A percentile compares a stretch with the other conserved stretches of the same genome.
phyloP scores from a whole-genome alignment of 2,888 invertebrate genomes.

The Himalopsyche tibetana region DNA sequence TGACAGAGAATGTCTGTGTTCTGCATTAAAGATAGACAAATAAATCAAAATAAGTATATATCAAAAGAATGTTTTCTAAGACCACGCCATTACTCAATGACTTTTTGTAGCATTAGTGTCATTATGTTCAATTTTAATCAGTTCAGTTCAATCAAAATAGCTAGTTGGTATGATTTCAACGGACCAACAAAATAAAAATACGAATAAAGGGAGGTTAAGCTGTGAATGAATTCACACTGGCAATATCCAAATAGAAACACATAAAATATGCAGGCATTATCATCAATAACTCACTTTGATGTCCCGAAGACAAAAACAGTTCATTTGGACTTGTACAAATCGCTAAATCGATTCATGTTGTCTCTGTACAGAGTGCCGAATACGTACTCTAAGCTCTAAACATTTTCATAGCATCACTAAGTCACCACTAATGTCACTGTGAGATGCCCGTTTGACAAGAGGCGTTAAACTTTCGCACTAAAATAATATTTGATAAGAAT shows the following conservation, averaged over 20 bases:
- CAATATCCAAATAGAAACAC: neutral
- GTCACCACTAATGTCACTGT: slow-evolving; percentile 28
- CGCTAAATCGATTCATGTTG: slow-evolving; percentile 27
- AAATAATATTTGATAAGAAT: neutral
- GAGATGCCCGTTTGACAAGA: neutral
- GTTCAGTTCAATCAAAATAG: no score
- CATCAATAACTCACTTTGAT: slow-evolving; percentile 26
- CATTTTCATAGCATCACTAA: slow-evolving; percentile 40
- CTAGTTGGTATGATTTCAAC: no score
- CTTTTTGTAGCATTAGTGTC: no score
- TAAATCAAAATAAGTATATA: no score
- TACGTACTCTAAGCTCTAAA: neutral
- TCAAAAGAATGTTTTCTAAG: no score
- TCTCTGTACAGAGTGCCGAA: neutral
- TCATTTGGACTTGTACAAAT: neutral
- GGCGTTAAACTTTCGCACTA: neutral
- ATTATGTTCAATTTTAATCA: no score
- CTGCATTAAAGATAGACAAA: no score
- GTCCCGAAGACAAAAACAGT: slow-evolving; percentile 7
- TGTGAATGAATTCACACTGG: neutral
- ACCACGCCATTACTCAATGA: no score
- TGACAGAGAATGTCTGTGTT: no score
- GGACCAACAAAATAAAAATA: no score
- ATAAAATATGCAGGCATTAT: neutral
- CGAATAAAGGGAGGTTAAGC: neutral